These are phyloP conservation scores for Nannobrachium achirus DNA, from an alignment of 2,113 vertebrate species.

Conservation along the genomic window DNA sequence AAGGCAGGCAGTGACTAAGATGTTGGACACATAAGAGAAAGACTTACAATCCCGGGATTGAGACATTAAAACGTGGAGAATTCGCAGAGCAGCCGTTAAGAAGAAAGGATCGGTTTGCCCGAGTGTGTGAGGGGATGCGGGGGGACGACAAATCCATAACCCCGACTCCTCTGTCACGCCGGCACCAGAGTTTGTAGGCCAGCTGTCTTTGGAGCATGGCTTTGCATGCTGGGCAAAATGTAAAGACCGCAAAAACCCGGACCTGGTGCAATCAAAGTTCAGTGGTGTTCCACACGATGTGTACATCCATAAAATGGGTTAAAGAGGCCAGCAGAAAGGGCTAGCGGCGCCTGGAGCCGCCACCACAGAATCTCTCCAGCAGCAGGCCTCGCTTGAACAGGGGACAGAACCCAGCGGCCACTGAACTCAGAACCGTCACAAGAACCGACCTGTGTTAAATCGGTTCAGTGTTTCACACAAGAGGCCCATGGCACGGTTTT, in stretches of 20 bases:
- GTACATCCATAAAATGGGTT: slow-evolving; percentile 48
- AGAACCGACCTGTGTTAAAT: slow-evolving; percentile 59
- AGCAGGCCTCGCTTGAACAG: slow-evolving; percentile 57
- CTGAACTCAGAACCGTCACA: slow-evolving; percentile 50
- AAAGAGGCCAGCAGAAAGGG: slow-evolving; percentile 52
- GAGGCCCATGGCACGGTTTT: slow-evolving; percentile 45
- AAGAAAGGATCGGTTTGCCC: slow-evolving; percentile 57
- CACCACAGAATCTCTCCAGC: slow-evolving; percentile 67
- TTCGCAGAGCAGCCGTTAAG: slow-evolving; percentile 50
- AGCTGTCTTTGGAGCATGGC: slow-evolving; percentile 4
- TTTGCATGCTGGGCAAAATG: slow-evolving; percentile 25
- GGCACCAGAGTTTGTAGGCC: slow-evolving; percentile 29
- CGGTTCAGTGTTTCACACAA: slow-evolving; percentile 61
- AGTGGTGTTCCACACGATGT: slow-evolving; percentile 34
- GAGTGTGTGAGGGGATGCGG: slow-evolving; percentile 35
- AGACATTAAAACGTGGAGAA: slow-evolving; percentile 60
- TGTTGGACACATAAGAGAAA: slow-evolving; percentile 30
- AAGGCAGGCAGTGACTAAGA: slow-evolving; percentile 37
- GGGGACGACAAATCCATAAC: slow-evolving; percentile 31
- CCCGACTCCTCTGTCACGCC: slow-evolving; percentile 30
- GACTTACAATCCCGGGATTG: slow-evolving; percentile 47
- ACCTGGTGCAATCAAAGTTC: slow-evolving; percentile 35
- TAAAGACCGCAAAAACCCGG: slow-evolving; percentile 20
- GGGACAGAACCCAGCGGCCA: slow-evolving; percentile 50
- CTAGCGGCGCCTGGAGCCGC: slow-evolving; percentile 35